Evolutionary conservation across 2,113 vertebrate species (phyloP), one percentile per base, ranked within the genome.

Genomic region (Actenoides hombroni): DNA sequence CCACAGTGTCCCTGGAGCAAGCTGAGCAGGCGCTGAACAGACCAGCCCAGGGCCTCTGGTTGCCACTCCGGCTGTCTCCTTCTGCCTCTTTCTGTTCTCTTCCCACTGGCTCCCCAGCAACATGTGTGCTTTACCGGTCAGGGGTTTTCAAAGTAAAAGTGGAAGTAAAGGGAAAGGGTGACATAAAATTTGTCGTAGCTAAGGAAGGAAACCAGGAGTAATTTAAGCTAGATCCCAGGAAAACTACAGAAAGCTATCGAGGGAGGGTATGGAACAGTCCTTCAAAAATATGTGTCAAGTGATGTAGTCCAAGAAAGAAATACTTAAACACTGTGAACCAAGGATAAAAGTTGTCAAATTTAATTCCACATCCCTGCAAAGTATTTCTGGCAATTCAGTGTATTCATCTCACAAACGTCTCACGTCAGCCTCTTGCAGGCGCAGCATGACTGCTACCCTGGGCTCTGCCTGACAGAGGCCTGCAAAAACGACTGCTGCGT

Each of bases 31-130:
- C 1, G 0, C 57, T 13, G 11, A 82, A 71, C 31, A 51, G 64
- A 48, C 4, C 33, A 79, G 16, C 23, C 23, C 0, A 0, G 33
- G 33, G 31, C 15, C 29, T 49, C 78, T 42, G 57, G 4, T 33
- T 28, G 56, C 21, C 0, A 0, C 31, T 53, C 14, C 0, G 0
- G 28, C 13, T 94, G 31, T 35, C 28, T 77, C 48, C 25, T 53
- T 39, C 53, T 0, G 0, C 35, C 59, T 17, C 49, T 91, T 26
- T 3, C 54, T 80, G 29, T 16, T 53, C 11, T 39, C 13, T 18
- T 88, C 67, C 46, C 6, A 2, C 40, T 25, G 59, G 21, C 21
- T 37, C 35, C 9, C 3, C 25, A 48, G 48, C 44, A 61, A 39
- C 10, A 28, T 24, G 10, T 1, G 10, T 49, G 71, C 71, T 85